Conservation (phyloP, 2,888 invertebrate species). For the Ferrisia virgata region DNA sequence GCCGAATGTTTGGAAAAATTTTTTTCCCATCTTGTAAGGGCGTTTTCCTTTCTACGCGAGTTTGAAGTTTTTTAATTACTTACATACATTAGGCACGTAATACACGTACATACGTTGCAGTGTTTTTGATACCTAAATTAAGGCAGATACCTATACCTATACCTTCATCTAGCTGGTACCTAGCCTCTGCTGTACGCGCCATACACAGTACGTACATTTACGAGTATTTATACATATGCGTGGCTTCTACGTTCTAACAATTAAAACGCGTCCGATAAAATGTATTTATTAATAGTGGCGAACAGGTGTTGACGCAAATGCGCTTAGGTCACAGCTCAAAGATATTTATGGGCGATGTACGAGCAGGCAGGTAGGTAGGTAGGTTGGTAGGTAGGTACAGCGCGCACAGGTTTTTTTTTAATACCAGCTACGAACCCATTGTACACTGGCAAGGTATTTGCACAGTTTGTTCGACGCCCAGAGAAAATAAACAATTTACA, state of each 20-base stretch:
- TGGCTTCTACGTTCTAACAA: background rate
- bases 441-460: constrained; percentile 1
- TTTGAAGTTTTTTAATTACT: background rate
- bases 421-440: background rate
- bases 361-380: background rate
- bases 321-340: constrained; percentile 15
- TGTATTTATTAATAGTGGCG: background rate
- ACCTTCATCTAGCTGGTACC: background rate
- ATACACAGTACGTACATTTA: background rate
- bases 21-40: background rate
- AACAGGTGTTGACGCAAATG: constrained; percentile 25
- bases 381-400: too few species aligned
- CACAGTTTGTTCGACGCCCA: constrained; percentile 38
- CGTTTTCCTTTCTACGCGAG: background rate
- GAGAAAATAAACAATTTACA: constrained; percentile 38
- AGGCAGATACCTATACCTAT: too few species aligned
- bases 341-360: constrained; percentile 33
- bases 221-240: background rate
- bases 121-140: too few species aligned
- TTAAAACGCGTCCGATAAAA: constrained; percentile 16
- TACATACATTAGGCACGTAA: too few species aligned
- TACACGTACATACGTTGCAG: too few species aligned
- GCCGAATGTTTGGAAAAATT: background rate
- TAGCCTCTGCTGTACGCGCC: background rate
- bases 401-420: background rate